Base-by-base conservation (phyloP, 2,888 invertebrate species). In the Philaethria dido region DNA sequence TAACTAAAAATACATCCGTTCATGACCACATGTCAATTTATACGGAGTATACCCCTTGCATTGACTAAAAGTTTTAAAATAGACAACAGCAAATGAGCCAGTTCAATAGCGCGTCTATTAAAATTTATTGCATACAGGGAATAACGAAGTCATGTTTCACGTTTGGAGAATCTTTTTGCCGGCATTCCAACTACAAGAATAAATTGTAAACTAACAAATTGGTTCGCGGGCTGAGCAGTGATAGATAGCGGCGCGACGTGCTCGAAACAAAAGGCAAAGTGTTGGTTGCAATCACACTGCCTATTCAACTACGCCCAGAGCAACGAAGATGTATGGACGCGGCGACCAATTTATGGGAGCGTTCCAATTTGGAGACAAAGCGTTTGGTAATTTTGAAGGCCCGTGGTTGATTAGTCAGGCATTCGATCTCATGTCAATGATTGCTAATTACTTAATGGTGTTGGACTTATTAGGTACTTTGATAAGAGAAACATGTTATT, bases 251-350 rank as follows among this genome's bases (percentile, higher is more conserved):
- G 84, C 84, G 79, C 76, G 83, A 85, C 84, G 85, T 84, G 85
- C 77, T 81, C 80, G 79, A 86, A 89, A 90, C 89, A 89, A 89
- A 88, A 86, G 82, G 81, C 82, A 83, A 84, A 88, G 87, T 86
- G 88, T 85, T 87, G 83, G 84, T 82, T 84, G 87, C 87, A 89
- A 89, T 89, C 86, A 87, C 82, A 85, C 77, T 79, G 84, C 80
- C 86, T 88, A 89, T 89, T 88, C 86, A 85, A 79, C 81, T 82
- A 78, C 79, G 79, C 80, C 73, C 72, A 72, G 77, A 87, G 77
- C 74, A 78, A 81, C 76, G 78, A 78, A 77, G 69, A 71, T 66
- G 68, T 48, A 71, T 73, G 70, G 72, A 72, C 69, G 62, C 63
- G 69, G 60, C 62, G 64, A 64, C 45, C 63, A 57, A 70, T 70